Evolutionary conservation across 2,888 invertebrate genomes (phyloP).

Genomic region (Limulus polyphemus): DNA sequence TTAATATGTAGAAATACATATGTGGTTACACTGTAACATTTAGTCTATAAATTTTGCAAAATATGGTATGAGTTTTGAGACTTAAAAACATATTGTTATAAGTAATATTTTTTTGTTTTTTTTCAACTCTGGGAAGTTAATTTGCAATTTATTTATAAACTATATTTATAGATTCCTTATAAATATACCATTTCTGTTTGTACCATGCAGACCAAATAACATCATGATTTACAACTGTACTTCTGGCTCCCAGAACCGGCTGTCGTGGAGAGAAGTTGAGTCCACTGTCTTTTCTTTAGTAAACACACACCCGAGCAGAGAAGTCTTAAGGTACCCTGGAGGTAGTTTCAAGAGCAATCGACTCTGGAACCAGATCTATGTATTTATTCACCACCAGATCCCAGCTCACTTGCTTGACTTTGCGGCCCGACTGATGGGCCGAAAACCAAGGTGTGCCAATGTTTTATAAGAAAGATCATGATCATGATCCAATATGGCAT

Average conservation of each 20-base stretch:
- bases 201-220: constrained; percentile 12
- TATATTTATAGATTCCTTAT: no score
- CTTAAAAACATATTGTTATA: no score
- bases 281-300: constrained; percentile 17
- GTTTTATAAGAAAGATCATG: constrained; percentile 54
- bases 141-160: no score
- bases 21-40: no score
- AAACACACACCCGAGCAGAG: constrained; percentile 21
- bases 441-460: constrained; percentile 70
- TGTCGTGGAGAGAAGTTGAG: constrained; percentile 37
- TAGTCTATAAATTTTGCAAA: no score
- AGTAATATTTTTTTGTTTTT: no score
- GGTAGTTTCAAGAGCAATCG: constrained; percentile 18
- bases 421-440: constrained; percentile 56
- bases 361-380: constrained; percentile 13
- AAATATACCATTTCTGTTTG: no score
- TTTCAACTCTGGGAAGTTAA: no score
- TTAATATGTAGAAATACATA: no score
- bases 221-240: constrained; percentile 35
- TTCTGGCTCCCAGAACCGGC: constrained; percentile 37
- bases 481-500: no score
- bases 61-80: no score
- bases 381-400: constrained; percentile 47
- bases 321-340: constrained; percentile 35
- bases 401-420: constrained; percentile 73